Evolutionary conservation across 1,140 invertebrate genomes (phyloP).

Genomic region (Drosophila persimilis): DNA sequence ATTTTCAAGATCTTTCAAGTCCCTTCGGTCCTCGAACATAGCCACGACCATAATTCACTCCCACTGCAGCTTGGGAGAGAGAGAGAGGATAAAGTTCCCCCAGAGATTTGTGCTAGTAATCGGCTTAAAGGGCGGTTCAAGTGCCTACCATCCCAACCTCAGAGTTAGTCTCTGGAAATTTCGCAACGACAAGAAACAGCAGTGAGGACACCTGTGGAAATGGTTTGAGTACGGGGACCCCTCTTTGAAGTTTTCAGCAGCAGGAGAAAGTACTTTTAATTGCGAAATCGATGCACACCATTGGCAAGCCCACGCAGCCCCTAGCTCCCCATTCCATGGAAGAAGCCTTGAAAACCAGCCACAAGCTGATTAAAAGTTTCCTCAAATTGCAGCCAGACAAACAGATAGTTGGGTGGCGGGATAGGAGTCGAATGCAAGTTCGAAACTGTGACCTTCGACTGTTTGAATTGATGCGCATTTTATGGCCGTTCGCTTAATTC

Average conservation of each 20-base stretch:
- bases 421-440: neutral
- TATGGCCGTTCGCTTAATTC: constrained; percentile 43
- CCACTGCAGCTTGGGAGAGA: constrained; percentile 19
- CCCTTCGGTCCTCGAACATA: neutral
- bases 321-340: neutral
- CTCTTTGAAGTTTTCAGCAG: constrained; percentile 32
- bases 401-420: constrained; percentile 1
- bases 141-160: constrained; percentile 14
- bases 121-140: constrained; percentile 70
- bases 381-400: constrained; percentile 25
- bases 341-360: constrained; percentile 25
- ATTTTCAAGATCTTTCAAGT: constrained; percentile 40
- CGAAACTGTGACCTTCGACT: constrained; percentile 43
- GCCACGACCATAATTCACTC: constrained; percentile 17
- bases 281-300: constrained; percentile 35
- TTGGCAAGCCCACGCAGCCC: neutral
- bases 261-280: constrained; percentile 39
- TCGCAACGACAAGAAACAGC: constrained; percentile 28
- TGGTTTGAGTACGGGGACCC: neutral
- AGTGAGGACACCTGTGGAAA: constrained; percentile 27
- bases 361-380: constrained; percentile 38
- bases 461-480: constrained; percentile 56
- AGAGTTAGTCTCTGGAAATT: constrained; percentile 17
- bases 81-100: constrained; percentile 1
- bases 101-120: constrained; percentile 64